Base-by-base conservation (phyloP, 1,140 invertebrate species). In the Steinernema feltiae region DNA sequence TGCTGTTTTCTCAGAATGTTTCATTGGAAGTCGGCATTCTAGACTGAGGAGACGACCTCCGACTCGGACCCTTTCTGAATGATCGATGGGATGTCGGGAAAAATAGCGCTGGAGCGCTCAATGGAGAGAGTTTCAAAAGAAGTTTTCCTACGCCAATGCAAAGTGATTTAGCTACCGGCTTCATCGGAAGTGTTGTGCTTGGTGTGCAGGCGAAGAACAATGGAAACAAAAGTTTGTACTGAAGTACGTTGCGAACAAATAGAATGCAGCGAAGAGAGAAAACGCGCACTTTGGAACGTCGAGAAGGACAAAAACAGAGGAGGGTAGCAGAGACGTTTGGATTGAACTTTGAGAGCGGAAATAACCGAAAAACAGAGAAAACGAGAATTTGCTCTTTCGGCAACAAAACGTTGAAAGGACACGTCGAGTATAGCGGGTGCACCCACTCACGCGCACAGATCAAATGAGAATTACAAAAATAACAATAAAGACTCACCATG, bases 131-230 rank as follows among this genome's bases (percentile, higher is more conserved):
- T 63, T 63, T 63, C 12, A 63, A 15, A 63, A 21, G 53, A 63
- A 63, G 53, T 63, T 63, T 12, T 63, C 53, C 24, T 12, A 63
- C 53, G 53, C 24, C 53, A 27, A 63, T 21, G 53, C 53, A 27
- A 63, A 63, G 24, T 63, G 53, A 63, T 63, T 63, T 63, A 63
- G 24, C 53, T 63, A 63, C 53, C 53, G 53, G 53, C 53, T 63
- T 63, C 53, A 17, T 12, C 53, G 53, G 53, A 46, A 46, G 12
- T 63, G 53, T 63, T 63, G 53, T 63, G 53, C 24, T 63, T 21
- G 53, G 24, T 15, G 24, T 17, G 12, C 24, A 27, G 12, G 53
- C 41, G 53, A 63, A 63, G 7, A 63, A 63, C 7, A 15, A 27
- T 27, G 7, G 7, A 63, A 17, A 63, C 53, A 63, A 63, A 63